Evolutionary conservation across 1,140 invertebrate genomes (phyloP).

Genomic region (Drosophila setifemur): DNA sequence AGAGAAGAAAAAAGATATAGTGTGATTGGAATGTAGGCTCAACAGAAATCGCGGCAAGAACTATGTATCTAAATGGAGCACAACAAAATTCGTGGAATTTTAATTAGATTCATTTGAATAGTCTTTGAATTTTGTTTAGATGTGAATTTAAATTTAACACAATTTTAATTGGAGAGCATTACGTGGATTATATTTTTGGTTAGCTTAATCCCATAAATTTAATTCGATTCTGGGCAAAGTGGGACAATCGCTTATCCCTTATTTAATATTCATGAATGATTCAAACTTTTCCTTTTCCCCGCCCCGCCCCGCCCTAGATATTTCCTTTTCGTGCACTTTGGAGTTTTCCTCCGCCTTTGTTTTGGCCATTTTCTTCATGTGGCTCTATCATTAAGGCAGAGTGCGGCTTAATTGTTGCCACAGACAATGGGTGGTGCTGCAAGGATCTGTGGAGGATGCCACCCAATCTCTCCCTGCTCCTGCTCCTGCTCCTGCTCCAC

Average conservation of each 20-base stretch:
- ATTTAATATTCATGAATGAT: conserved; percentile 41
- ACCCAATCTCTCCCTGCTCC: background rate
- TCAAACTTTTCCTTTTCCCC: conserved; percentile 3
- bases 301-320: background rate
- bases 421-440: conserved; percentile 39
- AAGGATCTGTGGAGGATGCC: background rate
- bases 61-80: no score
- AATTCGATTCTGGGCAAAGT: background rate
- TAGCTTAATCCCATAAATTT: background rate
- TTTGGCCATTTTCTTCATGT: conserved; percentile 38
- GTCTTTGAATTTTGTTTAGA: no score
- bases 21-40: background rate
- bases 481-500: conserved; percentile 13
- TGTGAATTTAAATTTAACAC: no score
- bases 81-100: no score
- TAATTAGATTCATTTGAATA: no score
- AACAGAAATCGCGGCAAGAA: no score
- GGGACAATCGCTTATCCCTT: background rate
- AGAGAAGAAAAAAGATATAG: background rate
- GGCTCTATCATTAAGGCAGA: conserved; percentile 63
- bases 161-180: no score
- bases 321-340: conserved; percentile 19
- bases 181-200: no score
- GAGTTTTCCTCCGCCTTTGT: conserved; percentile 6
- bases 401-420: conserved; percentile 64